A percentile compares a stretch with the other conserved stretches of the same genome.
Evolutionary conservation across 2,888 invertebrate genomes (phyloP).

Genomic region (Heliconius cydno): DNA sequence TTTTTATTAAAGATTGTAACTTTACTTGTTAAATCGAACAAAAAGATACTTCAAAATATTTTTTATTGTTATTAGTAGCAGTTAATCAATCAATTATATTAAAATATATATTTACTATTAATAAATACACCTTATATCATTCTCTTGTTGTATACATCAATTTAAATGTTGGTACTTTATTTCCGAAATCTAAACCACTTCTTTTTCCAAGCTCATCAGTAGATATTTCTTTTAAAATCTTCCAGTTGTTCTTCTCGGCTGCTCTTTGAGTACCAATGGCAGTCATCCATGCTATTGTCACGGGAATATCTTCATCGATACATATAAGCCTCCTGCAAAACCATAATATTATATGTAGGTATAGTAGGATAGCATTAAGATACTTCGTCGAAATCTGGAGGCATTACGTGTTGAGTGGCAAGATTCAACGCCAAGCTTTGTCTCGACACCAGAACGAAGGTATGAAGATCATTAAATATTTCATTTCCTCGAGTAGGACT

Average conservation of each 20-base stretch:
- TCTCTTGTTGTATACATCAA: constrained; percentile 52
- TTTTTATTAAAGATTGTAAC: no score
- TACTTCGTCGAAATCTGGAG: no score
- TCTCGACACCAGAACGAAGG: no score
- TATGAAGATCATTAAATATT: no score
- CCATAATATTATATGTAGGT: background rate
- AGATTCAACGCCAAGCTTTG: no score
- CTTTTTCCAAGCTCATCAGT: constrained; percentile 51
- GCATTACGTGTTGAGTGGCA: no score
- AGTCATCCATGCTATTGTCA: constrained; percentile 55
- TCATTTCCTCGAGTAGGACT: no score
- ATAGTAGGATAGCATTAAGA: no score
- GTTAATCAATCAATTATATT: no score
- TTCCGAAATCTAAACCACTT: constrained; percentile 50
- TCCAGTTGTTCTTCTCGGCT: constrained; percentile 54
- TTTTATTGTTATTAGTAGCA: no score
- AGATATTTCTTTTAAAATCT: constrained; percentile 48
- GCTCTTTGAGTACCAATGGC: constrained; percentile 54
- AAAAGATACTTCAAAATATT: no score
- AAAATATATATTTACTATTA: background rate
- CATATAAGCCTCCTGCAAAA: constrained; percentile 54
- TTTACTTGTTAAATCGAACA: no score
- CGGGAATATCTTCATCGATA: constrained; percentile 52
- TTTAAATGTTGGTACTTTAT: constrained; percentile 51
- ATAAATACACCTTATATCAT: background rate